phyloP scores from a whole-genome alignment of 2,797 vertebrate species.

The Sebastes trivittatus region DNA sequence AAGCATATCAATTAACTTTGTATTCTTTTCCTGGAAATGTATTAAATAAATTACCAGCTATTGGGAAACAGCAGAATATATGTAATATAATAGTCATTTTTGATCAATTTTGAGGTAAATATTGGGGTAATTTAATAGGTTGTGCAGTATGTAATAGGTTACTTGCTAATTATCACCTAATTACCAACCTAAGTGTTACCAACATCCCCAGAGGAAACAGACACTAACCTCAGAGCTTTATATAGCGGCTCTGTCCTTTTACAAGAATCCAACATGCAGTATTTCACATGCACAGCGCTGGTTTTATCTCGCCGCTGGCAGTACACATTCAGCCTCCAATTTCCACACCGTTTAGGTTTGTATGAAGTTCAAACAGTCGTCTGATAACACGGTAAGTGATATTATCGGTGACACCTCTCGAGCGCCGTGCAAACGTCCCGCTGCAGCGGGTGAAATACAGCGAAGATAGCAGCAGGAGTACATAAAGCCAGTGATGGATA shows the following conservation, averaged over 20 bases:
- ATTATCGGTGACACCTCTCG: constrained; percentile 45
- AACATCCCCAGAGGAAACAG: constrained; percentile 25
- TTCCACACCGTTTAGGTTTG: constrained; percentile 24
- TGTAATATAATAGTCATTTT: too few relatives aligned
- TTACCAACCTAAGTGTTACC: too few relatives aligned
- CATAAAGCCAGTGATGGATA: constrained; percentile 55
- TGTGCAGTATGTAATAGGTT: too few relatives aligned
- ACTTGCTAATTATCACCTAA: too few relatives aligned
- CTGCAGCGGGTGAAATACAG: constrained; percentile 22
- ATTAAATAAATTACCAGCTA: too few relatives aligned
- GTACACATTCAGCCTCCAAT: constrained; percentile 7
- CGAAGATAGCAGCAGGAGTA: constrained; percentile 21
- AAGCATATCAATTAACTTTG: too few relatives aligned
- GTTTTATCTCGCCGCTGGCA: not conserved
- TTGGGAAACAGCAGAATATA: too few relatives aligned
- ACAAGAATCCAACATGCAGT: not conserved
- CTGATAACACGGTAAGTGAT: constrained; percentile 48
- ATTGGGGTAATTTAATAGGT: too few relatives aligned
- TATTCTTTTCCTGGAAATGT: too few relatives aligned
- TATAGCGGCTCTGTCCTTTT: not conserved
- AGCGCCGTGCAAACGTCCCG: constrained; percentile 6
- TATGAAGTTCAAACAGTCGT: constrained; percentile 23
- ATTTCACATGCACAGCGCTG: not conserved
- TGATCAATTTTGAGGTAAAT: too few relatives aligned
- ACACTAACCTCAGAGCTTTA: not conserved